These are phyloP conservation scores for Lithosia quadra DNA, from an alignment of 2,888 invertebrate species.

Conservation along the genomic window DNA sequence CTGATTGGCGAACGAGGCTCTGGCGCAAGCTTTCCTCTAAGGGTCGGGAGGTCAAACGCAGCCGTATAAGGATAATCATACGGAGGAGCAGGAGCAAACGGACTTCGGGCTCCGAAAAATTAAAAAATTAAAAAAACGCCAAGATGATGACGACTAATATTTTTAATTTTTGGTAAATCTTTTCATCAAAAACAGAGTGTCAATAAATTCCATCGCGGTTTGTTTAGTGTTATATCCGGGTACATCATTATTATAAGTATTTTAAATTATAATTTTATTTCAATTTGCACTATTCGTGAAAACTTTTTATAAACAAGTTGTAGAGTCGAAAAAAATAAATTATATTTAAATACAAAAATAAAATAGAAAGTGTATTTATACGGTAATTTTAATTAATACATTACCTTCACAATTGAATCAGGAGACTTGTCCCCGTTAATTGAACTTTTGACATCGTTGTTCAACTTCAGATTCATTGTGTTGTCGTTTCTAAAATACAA, in stretches of 20 bases:
- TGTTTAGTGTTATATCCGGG: no score
- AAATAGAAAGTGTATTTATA: background rate
- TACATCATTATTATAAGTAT: no score
- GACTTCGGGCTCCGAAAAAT: background rate
- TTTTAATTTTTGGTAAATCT: no score
- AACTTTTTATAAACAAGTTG: background rate
- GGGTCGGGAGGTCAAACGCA: background rate
- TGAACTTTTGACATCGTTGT: constrained; percentile 74
- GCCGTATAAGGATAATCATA: background rate
- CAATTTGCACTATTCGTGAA: background rate
- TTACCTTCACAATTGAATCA: constrained; percentile 74
- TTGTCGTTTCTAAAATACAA: constrained; percentile 57
- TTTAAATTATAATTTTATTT: no score
- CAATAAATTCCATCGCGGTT: background rate
- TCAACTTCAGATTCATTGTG: constrained; percentile 79
- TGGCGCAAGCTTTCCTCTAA: no score
- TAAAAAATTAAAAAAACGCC: background rate
- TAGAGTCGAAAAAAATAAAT: background rate
- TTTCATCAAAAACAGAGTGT: no score
- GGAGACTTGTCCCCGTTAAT: constrained; percentile 62
- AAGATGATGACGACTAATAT: background rate
- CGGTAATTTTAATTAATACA: background rate
- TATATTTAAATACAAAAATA: background rate
- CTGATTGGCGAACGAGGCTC: no score
- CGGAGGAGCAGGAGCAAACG: no score